Conservation (phyloP, 1,140 invertebrate species). For the Drosophila baimaii region DNA sequence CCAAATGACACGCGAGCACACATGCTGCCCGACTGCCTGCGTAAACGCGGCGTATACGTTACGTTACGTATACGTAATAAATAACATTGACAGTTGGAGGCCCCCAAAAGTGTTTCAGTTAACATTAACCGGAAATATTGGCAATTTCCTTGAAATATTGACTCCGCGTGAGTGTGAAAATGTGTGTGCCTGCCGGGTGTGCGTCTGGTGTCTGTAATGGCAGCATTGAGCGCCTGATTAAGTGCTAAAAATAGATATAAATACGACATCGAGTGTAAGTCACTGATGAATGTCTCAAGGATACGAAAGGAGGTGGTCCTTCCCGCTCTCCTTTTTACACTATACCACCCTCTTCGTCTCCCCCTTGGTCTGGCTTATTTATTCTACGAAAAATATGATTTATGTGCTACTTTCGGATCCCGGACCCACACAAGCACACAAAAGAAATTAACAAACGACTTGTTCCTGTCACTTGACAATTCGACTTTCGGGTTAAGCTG, state of each 20-base stretch:
- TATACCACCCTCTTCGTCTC: too few species aligned
- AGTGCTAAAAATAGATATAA: slow-evolving; percentile 80
- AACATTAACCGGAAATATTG: slow-evolving; percentile 81
- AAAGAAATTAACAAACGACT: slow-evolving; percentile 58
- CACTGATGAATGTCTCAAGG: slow-evolving; percentile 50
- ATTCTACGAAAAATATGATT: slow-evolving; percentile 67
- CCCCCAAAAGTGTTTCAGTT: slow-evolving; percentile 45
- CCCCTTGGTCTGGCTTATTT: slow-evolving; percentile 26
- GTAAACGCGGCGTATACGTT: slow-evolving; percentile 55
- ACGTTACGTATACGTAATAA: slow-evolving; percentile 51
- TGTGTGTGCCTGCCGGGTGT: background rate
- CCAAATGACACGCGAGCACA: background rate
- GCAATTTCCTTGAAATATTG: slow-evolving; percentile 78
- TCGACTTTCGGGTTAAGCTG: slow-evolving; percentile 56
- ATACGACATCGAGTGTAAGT: slow-evolving; percentile 41
- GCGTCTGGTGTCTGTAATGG: slow-evolving; percentile 49
- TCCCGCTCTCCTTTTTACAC: too few species aligned
- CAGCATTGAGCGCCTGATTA: slow-evolving; percentile 73
- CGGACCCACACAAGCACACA: slow-evolving; percentile 25
- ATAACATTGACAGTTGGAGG: slow-evolving; percentile 55
- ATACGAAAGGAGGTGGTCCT: slow-evolving; percentile 7
- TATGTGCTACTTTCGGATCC: slow-evolving; percentile 59
- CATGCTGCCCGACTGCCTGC: slow-evolving; percentile 10
- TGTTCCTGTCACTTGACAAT: slow-evolving; percentile 65
- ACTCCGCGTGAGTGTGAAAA: slow-evolving; percentile 14